Percentiles rank a stretch among this genome's conserved stretches.
Evolutionary conservation across 2,113 vertebrate species (phyloP).

Genomic region (Coturnix japonica): DNA sequence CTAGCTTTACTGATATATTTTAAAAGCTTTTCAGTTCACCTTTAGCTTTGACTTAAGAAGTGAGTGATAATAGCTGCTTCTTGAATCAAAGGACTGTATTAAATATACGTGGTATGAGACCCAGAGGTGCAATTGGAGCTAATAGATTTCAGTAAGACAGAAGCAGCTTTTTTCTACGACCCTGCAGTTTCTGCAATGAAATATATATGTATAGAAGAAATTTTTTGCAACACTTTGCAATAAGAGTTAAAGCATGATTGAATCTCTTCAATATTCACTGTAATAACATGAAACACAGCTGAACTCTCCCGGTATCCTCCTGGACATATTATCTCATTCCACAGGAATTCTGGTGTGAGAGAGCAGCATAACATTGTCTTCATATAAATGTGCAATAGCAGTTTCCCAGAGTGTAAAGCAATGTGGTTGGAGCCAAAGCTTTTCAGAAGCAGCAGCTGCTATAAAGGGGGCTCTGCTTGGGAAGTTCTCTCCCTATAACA

Average conservation of each 20-base stretch:
- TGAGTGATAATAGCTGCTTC: slow-evolving; percentile 49
- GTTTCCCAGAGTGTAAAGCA: neutral
- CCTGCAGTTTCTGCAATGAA: slow-evolving; percentile 28
- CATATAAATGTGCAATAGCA: neutral
- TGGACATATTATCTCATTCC: neutral
- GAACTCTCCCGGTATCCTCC: neutral
- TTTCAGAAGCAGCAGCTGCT: neutral
- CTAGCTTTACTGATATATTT: slow-evolving; percentile 60
- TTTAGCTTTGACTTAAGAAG: slow-evolving; percentile 69
- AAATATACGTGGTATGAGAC: slow-evolving; percentile 51
- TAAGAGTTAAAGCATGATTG: slow-evolving; percentile 48
- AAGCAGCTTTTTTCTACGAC: slow-evolving; percentile 35
- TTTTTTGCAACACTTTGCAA: slow-evolving; percentile 30
- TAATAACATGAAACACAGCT: slow-evolving; percentile 40
- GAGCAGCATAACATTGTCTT: neutral
- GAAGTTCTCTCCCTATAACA: neutral
- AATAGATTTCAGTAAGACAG: slow-evolving; percentile 71
- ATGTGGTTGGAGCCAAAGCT: neutral
- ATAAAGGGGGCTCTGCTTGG: neutral
- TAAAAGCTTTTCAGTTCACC: slow-evolving; percentile 69
- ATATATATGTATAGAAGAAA: neutral
- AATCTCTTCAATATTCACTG: slow-evolving; percentile 61
- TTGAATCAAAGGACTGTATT: slow-evolving; percentile 54
- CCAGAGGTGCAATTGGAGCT: slow-evolving; percentile 50
- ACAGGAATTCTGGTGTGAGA: neutral